Evolutionary conservation across 1,140 invertebrate genomes (phyloP).

Genomic region (Drosophila gunungcola): DNA sequence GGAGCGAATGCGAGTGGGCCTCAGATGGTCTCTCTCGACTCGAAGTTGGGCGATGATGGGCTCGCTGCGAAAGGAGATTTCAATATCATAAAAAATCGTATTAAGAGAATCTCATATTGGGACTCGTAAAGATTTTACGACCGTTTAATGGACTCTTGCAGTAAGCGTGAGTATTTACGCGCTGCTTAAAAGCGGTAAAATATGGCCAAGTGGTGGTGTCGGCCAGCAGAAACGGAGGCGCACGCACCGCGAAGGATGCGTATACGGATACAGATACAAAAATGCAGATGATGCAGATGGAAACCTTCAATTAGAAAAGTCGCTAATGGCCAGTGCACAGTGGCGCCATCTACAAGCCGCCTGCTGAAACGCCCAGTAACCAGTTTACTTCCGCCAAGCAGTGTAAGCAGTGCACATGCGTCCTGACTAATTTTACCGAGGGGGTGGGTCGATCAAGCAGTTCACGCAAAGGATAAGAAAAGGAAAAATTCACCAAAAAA

Average conservation of each 20-base stretch:
- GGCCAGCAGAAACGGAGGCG: constrained; percentile 37
- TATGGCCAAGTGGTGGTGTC: constrained; percentile 76
- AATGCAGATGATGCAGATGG: constrained; percentile 33
- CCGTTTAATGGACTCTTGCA: constrained; percentile 84
- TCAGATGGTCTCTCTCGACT: constrained; percentile 51
- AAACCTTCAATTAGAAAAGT: constrained; percentile 49
- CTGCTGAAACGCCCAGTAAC: constrained; percentile 15
- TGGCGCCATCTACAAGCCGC: constrained; percentile 54
- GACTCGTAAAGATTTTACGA: constrained; percentile 84
- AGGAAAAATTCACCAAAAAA: constrained; percentile 1
- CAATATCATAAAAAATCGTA: constrained; percentile 84
- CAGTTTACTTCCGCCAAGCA: constrained; percentile 43
- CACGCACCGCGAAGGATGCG: constrained; percentile 27
- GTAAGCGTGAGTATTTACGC: constrained; percentile 84
- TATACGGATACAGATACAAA: constrained; percentile 22
- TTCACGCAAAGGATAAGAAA: neutral
- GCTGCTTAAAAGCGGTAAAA: constrained; percentile 82
- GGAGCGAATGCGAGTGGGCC: constrained; percentile 28
- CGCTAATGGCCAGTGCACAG: neutral
- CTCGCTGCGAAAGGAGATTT: constrained; percentile 76
- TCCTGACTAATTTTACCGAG: constrained; percentile 44
- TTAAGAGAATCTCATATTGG: constrained; percentile 84
- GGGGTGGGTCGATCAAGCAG: constrained; percentile 10
- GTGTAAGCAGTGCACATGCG: constrained; percentile 58
- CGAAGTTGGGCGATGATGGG: constrained; percentile 60